Evolutionary conservation across 2,113 vertebrate genomes (phyloP), one percentile per base, ranked within the genome.

Genomic region (Coregonus clupeaformis): DNA sequence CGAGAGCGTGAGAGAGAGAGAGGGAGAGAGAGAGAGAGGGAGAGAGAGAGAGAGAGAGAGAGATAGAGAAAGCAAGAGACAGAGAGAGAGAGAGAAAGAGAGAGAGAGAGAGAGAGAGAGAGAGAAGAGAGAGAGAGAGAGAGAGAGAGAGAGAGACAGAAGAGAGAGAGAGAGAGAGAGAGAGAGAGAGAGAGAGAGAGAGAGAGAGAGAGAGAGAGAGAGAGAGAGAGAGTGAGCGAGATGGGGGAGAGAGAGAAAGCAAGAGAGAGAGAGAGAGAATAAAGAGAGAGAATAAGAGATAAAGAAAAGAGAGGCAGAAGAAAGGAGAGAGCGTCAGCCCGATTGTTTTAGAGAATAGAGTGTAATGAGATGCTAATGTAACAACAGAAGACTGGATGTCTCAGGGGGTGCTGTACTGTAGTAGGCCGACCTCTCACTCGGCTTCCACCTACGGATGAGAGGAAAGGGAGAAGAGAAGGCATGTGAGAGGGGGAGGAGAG

Each of bases 351-450:
- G 80, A 79, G 67, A 25, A 87, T 6, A 86, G 80, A 55, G 78
- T 69, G 63, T 88, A 90, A 91, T 90, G 84, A 89, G 82, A 89
- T 89, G 88, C 75, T 88, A 86, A 88, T 90, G 76, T 88, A 84
- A 86, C 84, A 88, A 91, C 84, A 89, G 88, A 90, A 81, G 79
- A 77, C 71, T 29, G 77, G 75, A 74, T 72, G 80, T 87, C 88
- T 84, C 65, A 55, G 82, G 81, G 81, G 79, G 76, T 86, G 82
- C 86, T 79, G 62, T 76, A 82, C 36, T 42, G 6, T n/a, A n/a
- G n/a, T n/a, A n/a, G n/a, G n/a, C n/a, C n/a, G n/a, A n/a, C n/a
- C 36, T 11, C 36, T 11, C 7, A 42, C 36, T 2, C 36, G n/a
- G 2, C 36, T 42, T 42, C 36, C 36, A 11, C 36, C 36, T 7